Base-by-base conservation (phyloP, 1,140 invertebrate species). In the Brachionus koreanus region DNA sequence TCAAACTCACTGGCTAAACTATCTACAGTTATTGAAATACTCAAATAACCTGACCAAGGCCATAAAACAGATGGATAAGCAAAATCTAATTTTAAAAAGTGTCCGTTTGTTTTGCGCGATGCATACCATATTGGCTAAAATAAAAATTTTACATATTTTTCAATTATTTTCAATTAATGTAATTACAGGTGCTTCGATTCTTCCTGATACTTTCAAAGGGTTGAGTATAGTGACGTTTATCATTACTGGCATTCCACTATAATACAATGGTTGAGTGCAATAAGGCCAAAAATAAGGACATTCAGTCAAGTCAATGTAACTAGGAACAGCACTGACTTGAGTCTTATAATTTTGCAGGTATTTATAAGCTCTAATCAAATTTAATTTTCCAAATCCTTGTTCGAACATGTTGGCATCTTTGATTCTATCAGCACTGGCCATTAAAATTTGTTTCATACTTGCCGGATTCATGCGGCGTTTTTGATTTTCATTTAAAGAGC, bases 201-300 rank as follows among this genome's bases (percentile, higher is more conserved):
- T 46, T 74, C 39, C 69, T 13, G 94, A 92, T 0, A 97, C 95
- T 9, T 94, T 94, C 85, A 97, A 92, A 3, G 90, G 89, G 87
- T 90, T 90, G 10, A 90, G 83, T 72, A 90, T 89, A 12, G 89
- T 90, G 83, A 97, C 93, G 89, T 98, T 98, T 1, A 95, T 92
- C 84, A 98, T 94, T 9, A 93, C 92, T 0, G 95, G 94, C 88
- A 95, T 92, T 57, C 91, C 93, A 76, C 92, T 92, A 87, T 93
- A 91, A 89, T 96, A 98, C 2, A 98, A 86, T 9, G 95, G 94
- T 88, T 98, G 96, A 13, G 94, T 95, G 86, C 95, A 98, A 86
- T 97, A 98, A 0, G 96, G 95, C 95, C 95, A 97, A 95, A 97
- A 96, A 86, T 97, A 97, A 83, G 94, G 94, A 86, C 94, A 96